A percentile compares a stretch with the other conserved stretches of the same genome.
These are phyloP conservation scores for Chymomyza caudatula DNA, from an alignment of 2,888 invertebrate species.

Conservation along the genomic window DNA sequence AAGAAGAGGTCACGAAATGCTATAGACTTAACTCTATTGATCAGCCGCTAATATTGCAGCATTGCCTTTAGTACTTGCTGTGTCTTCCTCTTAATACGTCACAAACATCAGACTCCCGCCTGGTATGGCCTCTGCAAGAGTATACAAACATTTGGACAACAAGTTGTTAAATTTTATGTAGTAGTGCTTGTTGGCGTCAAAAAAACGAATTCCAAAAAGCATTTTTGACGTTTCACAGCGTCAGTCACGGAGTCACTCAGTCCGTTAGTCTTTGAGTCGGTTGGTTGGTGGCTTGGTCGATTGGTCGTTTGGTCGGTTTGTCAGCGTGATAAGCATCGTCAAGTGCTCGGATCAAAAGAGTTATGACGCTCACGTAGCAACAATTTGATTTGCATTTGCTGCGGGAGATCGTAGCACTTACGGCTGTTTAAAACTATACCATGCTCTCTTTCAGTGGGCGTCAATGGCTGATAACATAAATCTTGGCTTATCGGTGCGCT, in stretches of 20 bases:
- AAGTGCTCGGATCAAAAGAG: conserved; percentile 25
- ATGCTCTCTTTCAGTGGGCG: conserved; percentile 47
- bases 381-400: conserved; percentile 16
- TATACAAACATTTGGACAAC: conserved; percentile 31
- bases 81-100: too few species aligned
- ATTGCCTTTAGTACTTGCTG: too few species aligned
- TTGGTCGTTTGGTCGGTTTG: conserved; percentile 27
- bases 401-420: conserved; percentile 1
- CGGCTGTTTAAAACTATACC: neutral
- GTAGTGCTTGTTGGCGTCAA: neutral
- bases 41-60: too few species aligned
- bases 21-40: too few species aligned
- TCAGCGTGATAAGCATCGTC: conserved; percentile 57
- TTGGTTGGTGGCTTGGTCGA: neutral
- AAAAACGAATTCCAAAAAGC: neutral
- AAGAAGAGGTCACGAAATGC: too few species aligned
- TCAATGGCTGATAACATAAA: conserved; percentile 2
- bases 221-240: neutral
- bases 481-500: neutral
- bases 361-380: conserved; percentile 1
- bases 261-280: conserved; percentile 48
- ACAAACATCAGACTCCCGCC: conserved; percentile 60
- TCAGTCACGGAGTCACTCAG: conserved; percentile 1
- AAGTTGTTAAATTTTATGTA: conserved; percentile 15
- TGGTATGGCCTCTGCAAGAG: conserved; percentile 35